Base-by-base conservation (phyloP, 2,113 vertebrate genomes). In the Gymnorhina tibicen region DNA sequence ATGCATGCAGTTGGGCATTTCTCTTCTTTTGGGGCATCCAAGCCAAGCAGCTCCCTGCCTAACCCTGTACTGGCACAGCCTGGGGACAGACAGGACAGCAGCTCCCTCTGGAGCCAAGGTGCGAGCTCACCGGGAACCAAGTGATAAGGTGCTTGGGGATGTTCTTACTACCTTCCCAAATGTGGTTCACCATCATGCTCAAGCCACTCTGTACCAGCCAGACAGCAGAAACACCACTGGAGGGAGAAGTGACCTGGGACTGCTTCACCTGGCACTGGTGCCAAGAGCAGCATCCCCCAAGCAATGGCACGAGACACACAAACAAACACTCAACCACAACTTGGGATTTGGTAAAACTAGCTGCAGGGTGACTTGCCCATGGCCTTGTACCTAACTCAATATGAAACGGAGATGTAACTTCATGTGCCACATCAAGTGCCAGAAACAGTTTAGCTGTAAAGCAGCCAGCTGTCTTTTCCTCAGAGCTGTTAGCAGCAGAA, bases 221-320 rank as follows among this genome's bases (percentile, higher is more conserved):
- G 35, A 37, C 32, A 23, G 42, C 50, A 56, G 78, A 47, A 91
- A 47, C 20, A 14, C 23, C 24, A 22, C 21, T 1, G 7, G 42
- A 66, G 37, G 24, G 18, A 67, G 64, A 60, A 35, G 32, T 16
- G 60, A 78, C 56, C 49, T 3, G 32, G 4, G 46, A 32, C n/a
- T 37, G 46, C 42, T 33, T 17, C 6, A 46, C n/a, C 7, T 27
- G 84, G 67, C 2, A 2, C 35, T 1, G 2, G 30, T 50, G 41
- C 44, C 44, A 59, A 63, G 52, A 75, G 39, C 35, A 70, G 28
- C 41, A 44, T 1, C 4, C 13, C 19, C 2, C 32, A 27, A 32
- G 39, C 24, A 10, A 32, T 6, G 33, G 67, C 53, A 50, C 0
- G 0, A 68, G 63, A 35, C 22, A 23, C 66, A 33, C 2, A 0